Conservation (phyloP, 2,888 invertebrate species). For the Trichopria drosophilae region DNA sequence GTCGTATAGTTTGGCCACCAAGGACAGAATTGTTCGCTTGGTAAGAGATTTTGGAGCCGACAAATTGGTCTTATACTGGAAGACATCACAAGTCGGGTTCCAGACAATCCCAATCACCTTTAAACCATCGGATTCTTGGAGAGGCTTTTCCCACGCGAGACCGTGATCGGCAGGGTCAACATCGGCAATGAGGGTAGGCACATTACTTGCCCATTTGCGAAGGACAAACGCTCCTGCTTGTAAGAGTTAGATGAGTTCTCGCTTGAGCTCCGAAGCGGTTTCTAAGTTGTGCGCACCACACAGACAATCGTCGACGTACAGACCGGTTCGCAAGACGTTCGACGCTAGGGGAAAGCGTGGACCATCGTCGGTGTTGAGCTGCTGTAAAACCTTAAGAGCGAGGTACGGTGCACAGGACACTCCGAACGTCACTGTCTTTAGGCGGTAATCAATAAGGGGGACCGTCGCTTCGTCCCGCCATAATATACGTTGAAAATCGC, state of each 20-base stretch:
- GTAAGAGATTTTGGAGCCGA: background rate
- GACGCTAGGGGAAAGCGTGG: slow-evolving; percentile 4
- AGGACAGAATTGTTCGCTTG: slow-evolving; percentile 1
- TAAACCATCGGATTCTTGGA: too few species aligned
- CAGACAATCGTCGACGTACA: slow-evolving; percentile 16
- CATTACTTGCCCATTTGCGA: slow-evolving; percentile 20
- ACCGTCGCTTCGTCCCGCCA: too few species aligned
- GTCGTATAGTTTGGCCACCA: slow-evolving; percentile 5
- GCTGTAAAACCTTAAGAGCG: too few species aligned
- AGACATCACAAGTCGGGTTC: too few species aligned
- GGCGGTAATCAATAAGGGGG: too few species aligned
- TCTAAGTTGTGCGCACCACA: slow-evolving; percentile 11
- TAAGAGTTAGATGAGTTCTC: slow-evolving; percentile 8
- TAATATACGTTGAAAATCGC: background rate
- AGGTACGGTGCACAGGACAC: too few species aligned
- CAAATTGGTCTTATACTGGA: background rate
- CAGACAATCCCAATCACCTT: too few species aligned
- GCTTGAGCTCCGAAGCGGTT: slow-evolving; percentile 4
- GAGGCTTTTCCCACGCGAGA: too few species aligned
- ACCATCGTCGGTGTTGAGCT: background rate
- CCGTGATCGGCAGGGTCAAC: slow-evolving; percentile 10
- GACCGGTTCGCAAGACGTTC: background rate
- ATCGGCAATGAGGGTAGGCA: background rate
- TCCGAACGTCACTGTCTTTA: too few species aligned
- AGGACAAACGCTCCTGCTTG: slow-evolving; percentile 13